A percentile compares a stretch with the other conserved stretches of the same genome.
phyloP scores from a whole-genome alignment of 2,888 invertebrate species.

The Aporophyla nigra region DNA sequence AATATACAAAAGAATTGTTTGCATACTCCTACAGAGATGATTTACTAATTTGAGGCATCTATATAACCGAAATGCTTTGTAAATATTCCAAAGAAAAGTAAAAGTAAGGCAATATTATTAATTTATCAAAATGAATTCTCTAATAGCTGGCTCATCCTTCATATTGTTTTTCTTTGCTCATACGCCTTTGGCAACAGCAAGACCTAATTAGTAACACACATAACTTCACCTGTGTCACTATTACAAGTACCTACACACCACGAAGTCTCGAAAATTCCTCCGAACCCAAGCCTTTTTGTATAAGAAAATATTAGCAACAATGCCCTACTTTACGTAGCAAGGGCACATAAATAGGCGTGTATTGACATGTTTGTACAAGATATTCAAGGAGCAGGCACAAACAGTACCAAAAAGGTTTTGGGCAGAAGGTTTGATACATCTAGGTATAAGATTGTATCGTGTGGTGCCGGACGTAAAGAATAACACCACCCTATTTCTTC shows the following conservation, averaged over 20 bases:
- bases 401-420: background rate
- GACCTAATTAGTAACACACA: slow-evolving; percentile 31
- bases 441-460: too few relatives aligned
- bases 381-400: slow-evolving; percentile 53
- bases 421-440: slow-evolving; percentile 31
- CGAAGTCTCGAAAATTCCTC: slow-evolving; percentile 23
- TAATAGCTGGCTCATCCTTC: background rate
- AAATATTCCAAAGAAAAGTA: background rate
- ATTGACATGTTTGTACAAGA: slow-evolving; percentile 74
- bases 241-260: slow-evolving; percentile 8
- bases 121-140: background rate
- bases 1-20: background rate
- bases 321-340: slow-evolving; percentile 44
- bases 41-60: background rate
- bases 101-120: background rate
- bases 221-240: slow-evolving; percentile 26
- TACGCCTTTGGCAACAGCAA: background rate
- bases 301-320: slow-evolving; percentile 55
- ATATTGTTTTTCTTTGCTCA: background rate
- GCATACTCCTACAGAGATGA: background rate
- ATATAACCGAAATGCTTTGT: background rate
- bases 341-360: slow-evolving; percentile 66
- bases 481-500: too few relatives aligned
- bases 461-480: too few relatives aligned
- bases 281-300: slow-evolving; percentile 38